Evolutionary conservation across 2,113 vertebrate genomes (phyloP), one percentile per base, ranked within the genome.

Genomic region (Xiphorhynchus elegans): DNA sequence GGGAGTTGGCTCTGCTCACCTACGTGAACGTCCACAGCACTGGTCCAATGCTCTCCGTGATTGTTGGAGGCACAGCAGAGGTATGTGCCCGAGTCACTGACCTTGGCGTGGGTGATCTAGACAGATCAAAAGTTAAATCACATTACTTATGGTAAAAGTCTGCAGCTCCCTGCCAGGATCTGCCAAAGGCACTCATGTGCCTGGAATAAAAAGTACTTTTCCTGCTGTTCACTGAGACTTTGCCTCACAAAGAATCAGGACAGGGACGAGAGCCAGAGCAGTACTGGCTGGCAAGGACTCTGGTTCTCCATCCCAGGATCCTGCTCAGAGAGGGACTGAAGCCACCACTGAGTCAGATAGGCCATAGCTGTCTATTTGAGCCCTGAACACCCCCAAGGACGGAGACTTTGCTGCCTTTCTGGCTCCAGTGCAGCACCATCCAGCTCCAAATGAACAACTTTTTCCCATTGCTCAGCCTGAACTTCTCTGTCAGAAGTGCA

Each of bases 11-110:
- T 72, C 77, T 66, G 70, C 96, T 96, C 89, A 99, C 98, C 98
- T 21, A 98, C 37, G 31, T 96, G 95, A 84, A 99, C 39, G n/a
- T 99, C 97, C 13, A 97, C 98, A 0, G 98, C 92, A 5, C 96
- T 97, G 62, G 96, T 98, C 99, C 99, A 99, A 19, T 93, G 96
- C 94, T 99, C 98, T 7, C 97, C 96, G 0, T 93, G 89, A 19
- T 91, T 79, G 68, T 99, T 99, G 72, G 98, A 98, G 66, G 98
- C 97, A 20, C 98, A 98, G 93, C 99, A 99, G 62, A 99, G 97
- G 87, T 99, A 99, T 0, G 98, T 96, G 69, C 98, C 99, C 0
- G 77, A 85, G 63, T 96, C 95, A 17, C 80, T 92, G 59, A 49
- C 52, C 84, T 92, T 94, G 26, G 84, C 13, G 0, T 87, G 84